Percentiles rank a stretch among this genome's conserved stretches.
Conservation (phyloP, 2,888 invertebrate species). For the Pimpla rufipes region DNA sequence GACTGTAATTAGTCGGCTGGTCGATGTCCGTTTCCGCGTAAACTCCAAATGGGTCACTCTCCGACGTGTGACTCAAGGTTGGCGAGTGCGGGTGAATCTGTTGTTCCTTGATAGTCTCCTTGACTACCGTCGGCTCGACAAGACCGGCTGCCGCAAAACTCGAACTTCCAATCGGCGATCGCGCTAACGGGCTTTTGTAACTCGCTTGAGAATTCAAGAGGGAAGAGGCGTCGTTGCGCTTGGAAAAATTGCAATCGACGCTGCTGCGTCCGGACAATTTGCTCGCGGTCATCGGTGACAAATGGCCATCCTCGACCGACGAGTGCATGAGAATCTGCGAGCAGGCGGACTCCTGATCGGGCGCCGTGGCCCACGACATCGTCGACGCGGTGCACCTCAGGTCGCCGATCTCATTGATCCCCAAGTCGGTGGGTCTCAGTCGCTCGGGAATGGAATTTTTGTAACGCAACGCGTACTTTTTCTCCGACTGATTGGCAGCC, state of each 20-base stretch:
- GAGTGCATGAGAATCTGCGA: slow-evolving; percentile 80
- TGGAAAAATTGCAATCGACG: slow-evolving; percentile 20
- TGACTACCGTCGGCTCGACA: neutral
- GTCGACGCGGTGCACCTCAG: slow-evolving; percentile 79
- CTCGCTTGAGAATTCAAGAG: slow-evolving; percentile 20
- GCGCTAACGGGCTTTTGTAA: slow-evolving; percentile 38
- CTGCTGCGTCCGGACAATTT: slow-evolving; percentile 34
- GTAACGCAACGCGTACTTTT: slow-evolving; percentile 81
- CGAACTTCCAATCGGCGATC: slow-evolving; percentile 52
- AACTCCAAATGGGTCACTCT: slow-evolving; percentile 76
- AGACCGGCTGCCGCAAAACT: slow-evolving; percentile 1
- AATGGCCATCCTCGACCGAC: slow-evolving; percentile 79
- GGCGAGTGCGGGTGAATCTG: slow-evolving; percentile 72
- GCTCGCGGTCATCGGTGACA: slow-evolving; percentile 65
- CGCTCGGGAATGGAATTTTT: slow-evolving; percentile 80
- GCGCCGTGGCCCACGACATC: slow-evolving; percentile 81
- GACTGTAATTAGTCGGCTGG: slow-evolving; percentile 95
- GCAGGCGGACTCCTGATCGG: slow-evolving; percentile 80
- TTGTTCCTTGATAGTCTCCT: slow-evolving; percentile 19
- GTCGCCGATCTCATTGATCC: slow-evolving; percentile 74
- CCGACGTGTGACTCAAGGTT: slow-evolving; percentile 67
- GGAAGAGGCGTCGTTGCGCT: slow-evolving; percentile 37
- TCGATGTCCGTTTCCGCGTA: slow-evolving; percentile 82
- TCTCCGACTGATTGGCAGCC: slow-evolving; percentile 75
- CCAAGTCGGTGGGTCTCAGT: slow-evolving; percentile 74